These are phyloP conservation scores for Holocentrus rufus DNA, from an alignment of 2,797 vertebrate species.

Conservation along the genomic window DNA sequence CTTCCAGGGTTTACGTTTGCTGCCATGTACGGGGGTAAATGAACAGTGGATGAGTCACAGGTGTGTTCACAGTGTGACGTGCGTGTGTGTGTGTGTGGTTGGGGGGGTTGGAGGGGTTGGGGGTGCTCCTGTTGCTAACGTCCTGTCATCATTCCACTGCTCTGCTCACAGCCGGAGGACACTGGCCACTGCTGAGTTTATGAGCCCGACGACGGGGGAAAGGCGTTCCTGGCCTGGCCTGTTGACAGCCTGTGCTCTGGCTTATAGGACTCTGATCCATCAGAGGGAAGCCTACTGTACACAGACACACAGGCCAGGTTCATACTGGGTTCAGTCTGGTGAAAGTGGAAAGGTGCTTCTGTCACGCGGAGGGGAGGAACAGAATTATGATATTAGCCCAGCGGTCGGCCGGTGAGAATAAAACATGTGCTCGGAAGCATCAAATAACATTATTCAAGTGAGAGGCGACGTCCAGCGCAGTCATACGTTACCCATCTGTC, in stretches of 20 bases:
- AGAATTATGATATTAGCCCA: slow-evolving; percentile 43
- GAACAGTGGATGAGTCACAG: slow-evolving; percentile 73
- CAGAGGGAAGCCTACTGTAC: slow-evolving; percentile 1
- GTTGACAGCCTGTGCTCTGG: not conserved
- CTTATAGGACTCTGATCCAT: slow-evolving; percentile 36
- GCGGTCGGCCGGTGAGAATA: slow-evolving; percentile 33
- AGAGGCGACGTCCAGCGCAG: slow-evolving; percentile 1
- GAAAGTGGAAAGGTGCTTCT: slow-evolving; percentile 25
- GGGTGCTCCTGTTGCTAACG: slow-evolving; percentile 45
- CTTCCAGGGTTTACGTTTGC: slow-evolving; percentile 61
- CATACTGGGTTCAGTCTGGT: slow-evolving; percentile 33
- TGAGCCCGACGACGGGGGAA: slow-evolving; percentile 13
- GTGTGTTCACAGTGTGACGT: slow-evolving; percentile 68
- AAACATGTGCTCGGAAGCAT: slow-evolving; percentile 65
- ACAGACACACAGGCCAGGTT: slow-evolving; percentile 24
- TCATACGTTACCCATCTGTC: slow-evolving; percentile 54
- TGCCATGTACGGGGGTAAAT: slow-evolving; percentile 67
- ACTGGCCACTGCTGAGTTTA: slow-evolving; percentile 27
- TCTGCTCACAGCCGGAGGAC: slow-evolving; percentile 36
- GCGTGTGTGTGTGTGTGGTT: slow-evolving; percentile 16
- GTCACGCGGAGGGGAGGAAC: slow-evolving; percentile 26
- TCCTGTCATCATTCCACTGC: slow-evolving; percentile 48
- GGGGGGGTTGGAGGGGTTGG: slow-evolving; percentile 20
- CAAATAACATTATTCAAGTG: slow-evolving; percentile 52
- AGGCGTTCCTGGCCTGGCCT: slow-evolving; percentile 23